These are phyloP conservation scores for Macrotus californicus DNA, from an alignment of 2,113 vertebrate species.

Conservation along the genomic window DNA sequence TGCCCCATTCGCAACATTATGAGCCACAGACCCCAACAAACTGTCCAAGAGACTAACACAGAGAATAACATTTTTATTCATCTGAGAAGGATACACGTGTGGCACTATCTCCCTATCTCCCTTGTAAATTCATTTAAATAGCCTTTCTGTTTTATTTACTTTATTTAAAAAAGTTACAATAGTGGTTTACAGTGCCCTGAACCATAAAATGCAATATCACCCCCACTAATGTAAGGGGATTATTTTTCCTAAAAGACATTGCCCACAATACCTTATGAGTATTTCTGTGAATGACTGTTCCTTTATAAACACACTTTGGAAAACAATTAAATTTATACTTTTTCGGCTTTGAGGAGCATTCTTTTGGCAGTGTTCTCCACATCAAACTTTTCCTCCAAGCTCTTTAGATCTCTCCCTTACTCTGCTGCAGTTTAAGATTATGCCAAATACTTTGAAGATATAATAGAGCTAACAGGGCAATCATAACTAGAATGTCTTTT, in stretches of 20 bases:
- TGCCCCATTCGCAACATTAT: neutral
- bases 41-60: neutral
- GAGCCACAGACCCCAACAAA: neutral
- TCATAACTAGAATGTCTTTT: slow-evolving; percentile 28
- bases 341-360: slow-evolving; percentile 27
- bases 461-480: neutral
- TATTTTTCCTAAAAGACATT: slow-evolving; percentile 4
- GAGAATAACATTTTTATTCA: neutral
- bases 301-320: slow-evolving; percentile 37
- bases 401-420: neutral
- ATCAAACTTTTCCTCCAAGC: neutral
- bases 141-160: neutral
- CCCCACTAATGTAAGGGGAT: neutral
- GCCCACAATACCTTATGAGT: neutral
- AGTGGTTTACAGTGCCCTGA: slow-evolving; percentile 23
- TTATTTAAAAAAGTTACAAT: neutral
- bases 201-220: slow-evolving; percentile 18
- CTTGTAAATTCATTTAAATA: slow-evolving; percentile 24
- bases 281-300: neutral
- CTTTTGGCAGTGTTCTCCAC: slow-evolving; percentile 27
- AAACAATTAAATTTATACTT: slow-evolving; percentile 44
- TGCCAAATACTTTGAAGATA: neutral
- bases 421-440: slow-evolving; percentile 2
- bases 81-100: neutral
- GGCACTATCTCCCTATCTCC: neutral